phyloP scores from a whole-genome alignment of 2,888 invertebrate species.

The Eustalomyia histrio region DNA sequence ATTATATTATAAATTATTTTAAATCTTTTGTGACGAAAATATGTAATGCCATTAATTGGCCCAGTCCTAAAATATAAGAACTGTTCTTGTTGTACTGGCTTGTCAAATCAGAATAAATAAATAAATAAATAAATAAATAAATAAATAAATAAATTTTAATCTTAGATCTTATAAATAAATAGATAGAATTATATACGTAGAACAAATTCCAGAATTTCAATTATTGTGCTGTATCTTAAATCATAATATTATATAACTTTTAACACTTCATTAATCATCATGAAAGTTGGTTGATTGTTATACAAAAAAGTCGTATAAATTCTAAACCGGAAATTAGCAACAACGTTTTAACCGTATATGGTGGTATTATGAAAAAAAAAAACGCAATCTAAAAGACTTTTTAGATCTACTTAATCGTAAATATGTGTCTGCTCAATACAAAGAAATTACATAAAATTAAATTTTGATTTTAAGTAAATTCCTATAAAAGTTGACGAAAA shows the following conservation, averaged over 20 bases:
- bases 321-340: slow-evolving; percentile 53
- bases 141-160: too few species aligned
- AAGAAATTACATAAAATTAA: slow-evolving; percentile 26
- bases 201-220: too few species aligned
- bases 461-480: slow-evolving; percentile 50
- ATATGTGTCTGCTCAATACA: not conserved
- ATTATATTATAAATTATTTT: too few species aligned
- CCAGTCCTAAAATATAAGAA: too few species aligned
- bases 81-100: too few species aligned
- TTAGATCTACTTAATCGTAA: not conserved
- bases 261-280: slow-evolving; percentile 3
- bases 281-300: not conserved
- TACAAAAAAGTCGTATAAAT: not conserved
- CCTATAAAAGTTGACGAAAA: slow-evolving; percentile 72
- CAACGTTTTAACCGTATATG: slow-evolving; percentile 34
- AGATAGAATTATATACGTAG: too few species aligned
- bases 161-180: too few species aligned
- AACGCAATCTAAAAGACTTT: not conserved
- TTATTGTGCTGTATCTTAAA: too few species aligned
- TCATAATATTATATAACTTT: not conserved
- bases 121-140: too few species aligned
- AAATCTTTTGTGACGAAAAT: too few species aligned
- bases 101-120: too few species aligned
- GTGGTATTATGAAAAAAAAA: slow-evolving; percentile 4
- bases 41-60: too few species aligned